Base-by-base conservation (phyloP, 1,140 invertebrate species). In the Aphidius ervi region DNA sequence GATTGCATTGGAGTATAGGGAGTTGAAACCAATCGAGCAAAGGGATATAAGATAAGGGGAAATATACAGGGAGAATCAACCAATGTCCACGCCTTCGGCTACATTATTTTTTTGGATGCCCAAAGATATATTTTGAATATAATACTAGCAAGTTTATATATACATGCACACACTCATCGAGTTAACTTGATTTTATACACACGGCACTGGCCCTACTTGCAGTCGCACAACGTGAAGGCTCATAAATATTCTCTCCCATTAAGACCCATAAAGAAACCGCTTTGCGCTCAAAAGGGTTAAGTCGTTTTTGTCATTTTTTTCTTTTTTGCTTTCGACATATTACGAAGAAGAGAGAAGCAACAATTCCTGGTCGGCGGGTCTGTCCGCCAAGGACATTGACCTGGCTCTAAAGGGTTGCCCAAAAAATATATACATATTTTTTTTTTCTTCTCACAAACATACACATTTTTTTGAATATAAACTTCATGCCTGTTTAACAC, bases 251-350 rank as follows among this genome's bases (percentile, higher is more conserved):
- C 71, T 52, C 63, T 63, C 47, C 63, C 61, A 67, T 68, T 67
- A 71, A 76, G 71, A 68, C 66, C 64, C 75, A 73, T 78, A 78
- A 78, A 78, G 72, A 74, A 77, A 77, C 72, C 72, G 75, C 75
- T 77, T 67, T 68, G 68, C 68, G 70, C 66, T 66, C 63, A 65
- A 64, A 77, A 78, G 71, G 76, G 74, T 77, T 78, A 75, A 72
- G 66, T 63, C 72, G 70, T 68, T 31, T 31, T 31, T 1, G 23
- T 74, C 66, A 45, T 46, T 68, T 46, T 46, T 46, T 45, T 67
- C 62, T 63, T 56, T 40, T 46, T 59, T 50, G n/a, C 54, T 63
- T 58, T 45, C 63, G 64, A 59, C 56, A 46, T 56, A 10, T 50
- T 40, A 46, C 37, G 56, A 31, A 31, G 20, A 40, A 23, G 37